Evolutionary conservation across 2,888 invertebrate species (phyloP).

Genomic region (Drosophila subsilvestris): DNA sequence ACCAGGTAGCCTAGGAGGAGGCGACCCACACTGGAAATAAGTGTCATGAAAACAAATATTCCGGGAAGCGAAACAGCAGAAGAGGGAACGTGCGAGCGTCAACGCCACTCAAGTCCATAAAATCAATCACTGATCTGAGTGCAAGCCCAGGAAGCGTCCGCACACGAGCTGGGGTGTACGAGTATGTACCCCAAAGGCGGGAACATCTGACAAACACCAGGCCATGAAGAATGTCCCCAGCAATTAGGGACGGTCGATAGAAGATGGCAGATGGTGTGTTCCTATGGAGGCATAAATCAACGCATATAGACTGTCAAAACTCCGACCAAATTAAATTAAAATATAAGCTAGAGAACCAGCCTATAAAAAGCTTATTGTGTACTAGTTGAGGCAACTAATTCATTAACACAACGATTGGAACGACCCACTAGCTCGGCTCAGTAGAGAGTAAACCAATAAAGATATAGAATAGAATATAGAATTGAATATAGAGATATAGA

Average conservation of each 20-base stretch:
- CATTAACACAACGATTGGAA: too few relatives aligned
- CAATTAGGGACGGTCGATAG: constrained; percentile 73
- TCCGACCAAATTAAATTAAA: neutral
- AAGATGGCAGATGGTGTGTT: constrained; percentile 67
- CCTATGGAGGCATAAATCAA: constrained; percentile 64
- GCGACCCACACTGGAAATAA: constrained; percentile 40
- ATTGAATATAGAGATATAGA: too few relatives aligned
- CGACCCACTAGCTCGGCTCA: too few relatives aligned
- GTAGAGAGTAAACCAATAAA: too few relatives aligned
- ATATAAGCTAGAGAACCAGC: neutral
- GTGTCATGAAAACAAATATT: constrained; percentile 72
- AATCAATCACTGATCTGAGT: constrained; percentile 69
- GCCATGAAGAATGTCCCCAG: constrained; percentile 46
- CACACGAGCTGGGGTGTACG: constrained; percentile 7
- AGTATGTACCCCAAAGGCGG: neutral
- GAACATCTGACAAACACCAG: constrained; percentile 13
- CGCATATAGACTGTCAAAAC: neutral
- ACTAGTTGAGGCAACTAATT: too few relatives aligned
- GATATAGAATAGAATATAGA: too few relatives aligned
- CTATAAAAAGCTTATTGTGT: too few relatives aligned
- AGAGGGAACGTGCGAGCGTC: constrained; percentile 28
- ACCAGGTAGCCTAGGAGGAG: constrained; percentile 28
- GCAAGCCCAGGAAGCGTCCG: constrained; percentile 27
- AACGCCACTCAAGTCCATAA: constrained; percentile 62
- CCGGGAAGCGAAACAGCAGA: constrained; percentile 14